phyloP scores from a whole-genome alignment of 2,797 vertebrate genomes.

The Garrulus glandarius region DNA sequence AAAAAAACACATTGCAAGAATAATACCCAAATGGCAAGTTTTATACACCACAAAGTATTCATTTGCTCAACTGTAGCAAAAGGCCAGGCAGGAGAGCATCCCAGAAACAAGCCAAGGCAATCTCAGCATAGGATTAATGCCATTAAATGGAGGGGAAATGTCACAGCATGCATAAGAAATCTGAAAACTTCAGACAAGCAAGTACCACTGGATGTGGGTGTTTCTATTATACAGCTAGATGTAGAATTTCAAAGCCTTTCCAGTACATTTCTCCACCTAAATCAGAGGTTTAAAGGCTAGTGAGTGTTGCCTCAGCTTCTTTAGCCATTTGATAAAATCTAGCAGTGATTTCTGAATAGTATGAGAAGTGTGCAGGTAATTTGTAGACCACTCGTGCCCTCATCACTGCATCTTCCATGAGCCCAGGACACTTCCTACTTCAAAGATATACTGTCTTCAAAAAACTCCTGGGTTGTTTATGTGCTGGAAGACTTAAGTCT shows the following conservation, averaged over 20 bases:
- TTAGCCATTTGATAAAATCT: neutral
- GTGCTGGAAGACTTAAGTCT: neutral
- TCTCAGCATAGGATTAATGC: neutral
- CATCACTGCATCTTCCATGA: neutral
- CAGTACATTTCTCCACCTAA: neutral
- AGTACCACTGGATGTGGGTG: neutral
- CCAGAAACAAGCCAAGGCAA: constrained; percentile 44
- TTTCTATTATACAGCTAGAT: constrained; percentile 9
- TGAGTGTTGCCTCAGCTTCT: neutral
- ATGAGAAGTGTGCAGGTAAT: neutral
- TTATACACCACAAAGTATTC: neutral
- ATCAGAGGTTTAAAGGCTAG: neutral
- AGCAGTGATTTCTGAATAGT: neutral
- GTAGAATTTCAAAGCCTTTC: neutral
- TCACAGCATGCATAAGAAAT: constrained; percentile 52
- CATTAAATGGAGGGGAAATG: constrained; percentile 51
- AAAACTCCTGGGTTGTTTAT: neutral
- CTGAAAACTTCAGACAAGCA: constrained; percentile 5
- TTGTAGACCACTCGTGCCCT: neutral
- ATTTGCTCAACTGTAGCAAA: neutral
- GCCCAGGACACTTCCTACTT: neutral
- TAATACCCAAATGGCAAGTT: neutral
- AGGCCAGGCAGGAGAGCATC: neutral
- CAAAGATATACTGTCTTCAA: neutral
- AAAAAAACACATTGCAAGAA: neutral